Evolutionary conservation across 2,888 invertebrate genomes (phyloP).

Genomic region (Archips crataeganus): DNA sequence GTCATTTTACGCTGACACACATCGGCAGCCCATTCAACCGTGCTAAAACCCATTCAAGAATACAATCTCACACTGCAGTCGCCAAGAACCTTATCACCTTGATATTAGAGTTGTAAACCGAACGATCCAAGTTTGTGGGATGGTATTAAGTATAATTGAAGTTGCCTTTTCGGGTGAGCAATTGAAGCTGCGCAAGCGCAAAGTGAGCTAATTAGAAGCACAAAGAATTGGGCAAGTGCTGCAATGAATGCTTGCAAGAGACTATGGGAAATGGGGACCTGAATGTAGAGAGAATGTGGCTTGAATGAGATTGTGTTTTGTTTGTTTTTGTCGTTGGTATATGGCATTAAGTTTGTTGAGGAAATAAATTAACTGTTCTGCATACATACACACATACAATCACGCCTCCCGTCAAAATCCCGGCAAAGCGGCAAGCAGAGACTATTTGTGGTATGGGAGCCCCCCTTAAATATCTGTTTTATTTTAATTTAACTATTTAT

Average conservation of each 20-base stretch:
- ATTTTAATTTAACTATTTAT: too few species aligned
- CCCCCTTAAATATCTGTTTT: too few species aligned
- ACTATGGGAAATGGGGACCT: neutral
- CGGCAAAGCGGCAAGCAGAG: too few species aligned
- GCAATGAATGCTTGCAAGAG: conserved; percentile 31
- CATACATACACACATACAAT: too few species aligned
- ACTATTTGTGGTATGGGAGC: too few species aligned
- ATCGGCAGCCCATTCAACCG: conserved; percentile 22
- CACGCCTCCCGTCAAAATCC: too few species aligned
- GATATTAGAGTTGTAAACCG: neutral
- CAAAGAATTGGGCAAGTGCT: conserved; percentile 35
- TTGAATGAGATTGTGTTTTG: too few species aligned
- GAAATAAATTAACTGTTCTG: too few species aligned
- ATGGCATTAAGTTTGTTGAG: too few species aligned
- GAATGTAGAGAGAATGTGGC: neutral
- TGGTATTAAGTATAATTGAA: conserved; percentile 25
- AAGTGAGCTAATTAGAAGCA: conserved; percentile 40
- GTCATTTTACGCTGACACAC: conserved; percentile 9
- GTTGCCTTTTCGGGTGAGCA: conserved; percentile 36
- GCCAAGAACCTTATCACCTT: neutral
- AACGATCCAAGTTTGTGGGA: neutral
- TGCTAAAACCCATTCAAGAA: conserved; percentile 20
- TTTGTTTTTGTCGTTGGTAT: too few species aligned
- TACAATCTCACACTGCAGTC: neutral
- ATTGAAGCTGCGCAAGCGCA: conserved; percentile 29